Base-by-base conservation (phyloP, 2,888 invertebrate species). In the Parnassius glacialis region DNA sequence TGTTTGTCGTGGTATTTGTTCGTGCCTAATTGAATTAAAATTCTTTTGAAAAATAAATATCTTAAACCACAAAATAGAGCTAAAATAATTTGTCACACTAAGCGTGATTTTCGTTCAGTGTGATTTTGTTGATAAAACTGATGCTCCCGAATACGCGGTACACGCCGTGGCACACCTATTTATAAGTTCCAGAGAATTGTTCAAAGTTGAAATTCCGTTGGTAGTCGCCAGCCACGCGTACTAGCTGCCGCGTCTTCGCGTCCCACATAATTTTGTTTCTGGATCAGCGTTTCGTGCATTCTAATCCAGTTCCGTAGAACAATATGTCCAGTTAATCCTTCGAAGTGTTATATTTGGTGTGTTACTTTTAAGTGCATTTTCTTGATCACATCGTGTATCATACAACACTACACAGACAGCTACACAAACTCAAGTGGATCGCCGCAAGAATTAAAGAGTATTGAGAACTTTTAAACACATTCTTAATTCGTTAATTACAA, bases 141-240 rank as follows among this genome's bases (percentile, higher is more conserved):
- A 70, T 68, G 70, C 66, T 70, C 69, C 70, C 70, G 65, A 69
- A 74, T 74, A 63, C 68, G 73, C 75, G 75, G 76, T 77, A 75
- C 74, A 73, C 74, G 75, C 75, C 77, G 75, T 78, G 80, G 77
- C 84, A 81, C 79, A 76, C 83, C 87, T 86, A 85, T 86, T 90
- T 86, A 93, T 93, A 93, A 92, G 92, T 79, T 92, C 93, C 82
- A 93, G 93, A 77, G 87, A 78, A 81, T 84, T 83, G 83, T 85
- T 80, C 84, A 73, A 71, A 74, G 74, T 80, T 71, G 78, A 83
- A 87, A 87, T 87, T 88, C 86, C 90, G 79, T 67, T 69, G 80
- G 76, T 88, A 89, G 90, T 90, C 81, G 79, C 76, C 75, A 75
- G 72, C 74, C 73, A 79, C 72, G 78, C 89, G 85, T 81, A 84